Percentiles rank a stretch among this genome's conserved stretches.
These are phyloP conservation scores for Miltochrista miniata DNA, from an alignment of 2,888 invertebrate genomes.

Conservation along the genomic window DNA sequence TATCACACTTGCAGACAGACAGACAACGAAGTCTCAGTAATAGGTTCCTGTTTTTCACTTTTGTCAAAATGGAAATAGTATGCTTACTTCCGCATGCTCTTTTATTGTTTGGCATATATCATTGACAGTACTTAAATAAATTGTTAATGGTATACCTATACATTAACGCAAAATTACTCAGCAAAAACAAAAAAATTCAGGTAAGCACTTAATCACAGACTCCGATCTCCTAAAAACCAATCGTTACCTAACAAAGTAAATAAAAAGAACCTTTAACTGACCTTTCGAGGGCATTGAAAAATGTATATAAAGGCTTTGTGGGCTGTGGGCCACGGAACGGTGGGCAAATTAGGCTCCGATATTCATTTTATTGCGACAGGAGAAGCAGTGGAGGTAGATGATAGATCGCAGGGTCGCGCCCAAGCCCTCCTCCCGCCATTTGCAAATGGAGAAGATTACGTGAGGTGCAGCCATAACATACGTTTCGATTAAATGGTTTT, in stretches of 20 bases:
- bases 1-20: too few species aligned
- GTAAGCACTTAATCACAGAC: not conserved
- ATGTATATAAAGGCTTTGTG: slow-evolving; percentile 16
- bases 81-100: too few species aligned
- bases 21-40: too few species aligned
- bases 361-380: slow-evolving; percentile 24
- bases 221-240: slow-evolving; percentile 1
- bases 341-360: slow-evolving; percentile 37
- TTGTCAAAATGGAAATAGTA: too few species aligned
- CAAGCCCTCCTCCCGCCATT: slow-evolving; percentile 33
- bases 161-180: not conserved
- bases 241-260: not conserved
- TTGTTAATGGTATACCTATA: not conserved
- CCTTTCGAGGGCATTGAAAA: slow-evolving; percentile 19
- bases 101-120: too few species aligned
- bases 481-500: slow-evolving; percentile 14
- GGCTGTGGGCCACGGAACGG: slow-evolving; percentile 5
- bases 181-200: not conserved
- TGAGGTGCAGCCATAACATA: slow-evolving; percentile 11
- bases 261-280: slow-evolving; percentile 12
- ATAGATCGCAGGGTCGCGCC: slow-evolving; percentile 36
- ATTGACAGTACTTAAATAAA: too few species aligned
- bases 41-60: too few species aligned
- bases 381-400: slow-evolving; percentile 25
- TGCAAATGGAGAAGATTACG: slow-evolving; percentile 40